Percentiles rank a stretch among this genome's conserved stretches.
phyloP scores from a whole-genome alignment of 2,888 invertebrate species.

The Dendrolimus pini region DNA sequence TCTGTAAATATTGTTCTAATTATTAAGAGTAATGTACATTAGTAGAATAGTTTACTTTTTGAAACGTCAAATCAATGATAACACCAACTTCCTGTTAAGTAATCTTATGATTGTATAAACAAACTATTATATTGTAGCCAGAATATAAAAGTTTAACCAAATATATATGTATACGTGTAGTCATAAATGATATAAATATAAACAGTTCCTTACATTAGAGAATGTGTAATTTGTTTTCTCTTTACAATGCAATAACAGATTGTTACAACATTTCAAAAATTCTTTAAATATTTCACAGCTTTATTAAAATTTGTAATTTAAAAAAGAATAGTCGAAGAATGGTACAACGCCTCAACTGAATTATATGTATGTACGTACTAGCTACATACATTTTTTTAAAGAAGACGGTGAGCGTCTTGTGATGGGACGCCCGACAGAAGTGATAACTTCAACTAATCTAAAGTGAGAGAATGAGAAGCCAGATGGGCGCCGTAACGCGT shows the following conservation, averaged over 20 bases:
- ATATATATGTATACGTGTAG: conserved; percentile 18
- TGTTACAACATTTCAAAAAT: conserved; percentile 3
- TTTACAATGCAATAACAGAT: not conserved
- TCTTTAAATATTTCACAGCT: conserved; percentile 1
- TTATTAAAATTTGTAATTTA: not conserved
- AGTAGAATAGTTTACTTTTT: conserved; percentile 23
- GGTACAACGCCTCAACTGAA: no score
- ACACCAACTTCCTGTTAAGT: conserved; percentile 62
- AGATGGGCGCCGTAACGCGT: no score
- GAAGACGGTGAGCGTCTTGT: no score
- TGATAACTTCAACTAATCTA: no score
- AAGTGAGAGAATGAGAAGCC: no score
- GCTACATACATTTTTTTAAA: no score
- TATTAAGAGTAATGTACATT: conserved; percentile 25
- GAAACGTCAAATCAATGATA: conserved; percentile 47
- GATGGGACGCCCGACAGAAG: no score
- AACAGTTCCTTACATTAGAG: conserved; percentile 18
- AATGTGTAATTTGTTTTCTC: not conserved
- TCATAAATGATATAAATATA: conserved; percentile 17
- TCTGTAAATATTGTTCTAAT: conserved; percentile 43
- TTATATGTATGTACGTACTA: no score
- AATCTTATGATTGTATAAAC: conserved; percentile 48
- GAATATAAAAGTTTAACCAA: conserved; percentile 16
- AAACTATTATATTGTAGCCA: not conserved
- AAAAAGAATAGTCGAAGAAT: no score